Evolutionary conservation across 2,113 vertebrate species (phyloP), one percentile per base, ranked within the genome.

Genomic region (Columbina picui): DNA sequence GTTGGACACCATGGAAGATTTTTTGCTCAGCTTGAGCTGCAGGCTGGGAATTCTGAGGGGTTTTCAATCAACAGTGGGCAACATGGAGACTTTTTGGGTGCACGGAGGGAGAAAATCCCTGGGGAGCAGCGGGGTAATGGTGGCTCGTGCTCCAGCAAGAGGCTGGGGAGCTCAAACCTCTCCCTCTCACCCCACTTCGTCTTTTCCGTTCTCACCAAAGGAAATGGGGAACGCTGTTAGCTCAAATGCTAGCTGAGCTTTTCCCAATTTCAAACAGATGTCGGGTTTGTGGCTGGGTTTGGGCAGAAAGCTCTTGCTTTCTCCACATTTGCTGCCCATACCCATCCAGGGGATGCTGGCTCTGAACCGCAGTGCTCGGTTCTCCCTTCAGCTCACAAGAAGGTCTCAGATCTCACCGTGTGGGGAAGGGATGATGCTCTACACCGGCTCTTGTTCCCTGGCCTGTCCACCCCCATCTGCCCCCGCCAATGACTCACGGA

Each of bases 231-330:
- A 77, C 39, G 89, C 53, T 0, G 30, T 67, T 55, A 11, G 38
- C 87, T 86, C 57, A 60, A 10, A 38, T 2, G 0, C 73, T 55
- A 68, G 65, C 90, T 10, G 57, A 65, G 85, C 21, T 49, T 25
- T 14, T 69, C 74, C 75, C 82, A 1, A 47, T 95, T 84, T 55
- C 94, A 71, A 79, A 73, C 83, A 93, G 81, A 90, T 79, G 92
- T 69, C 63, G 55, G 65, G 77, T 29, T 43, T 7, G 5, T 7
- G 63, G 74, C 95, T 89, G 84, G 91, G 68, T 94, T 68, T 43
- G 69, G 77, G 93, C 89, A 95, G 94, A 87, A 84, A 71, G 36
- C 74, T 89, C 84, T n/a, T 12, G 89, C 53, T 97, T 76, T 85
- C 81, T 91, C 81, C 77, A 41, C 67, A 27, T 84, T 94, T 94